Evolutionary conservation across 1,140 invertebrate species (phyloP).

Genomic region (Heliconius hermathena): DNA sequence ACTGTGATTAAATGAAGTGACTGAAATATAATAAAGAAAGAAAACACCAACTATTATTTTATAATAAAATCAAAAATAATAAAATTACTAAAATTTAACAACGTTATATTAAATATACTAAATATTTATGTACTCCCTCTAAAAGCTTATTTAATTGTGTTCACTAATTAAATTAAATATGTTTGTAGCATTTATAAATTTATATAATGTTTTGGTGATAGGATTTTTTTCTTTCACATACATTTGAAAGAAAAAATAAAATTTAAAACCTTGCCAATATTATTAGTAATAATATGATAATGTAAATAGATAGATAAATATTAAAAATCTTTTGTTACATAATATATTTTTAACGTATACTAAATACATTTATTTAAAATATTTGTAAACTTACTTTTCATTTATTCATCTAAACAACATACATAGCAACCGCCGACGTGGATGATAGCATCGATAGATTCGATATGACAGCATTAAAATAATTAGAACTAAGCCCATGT

Average conservation of each 20-base stretch:
- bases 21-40: not conserved
- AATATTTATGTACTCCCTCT: too few species aligned
- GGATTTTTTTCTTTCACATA: not conserved
- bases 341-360: not conserved
- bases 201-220: not conserved
- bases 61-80: not conserved
- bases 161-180: too few species aligned
- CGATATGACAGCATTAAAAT: conserved; percentile 47
- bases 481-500: conserved; percentile 50
- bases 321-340: not conserved
- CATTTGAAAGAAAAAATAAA: not conserved
- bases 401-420: conserved; percentile 30
- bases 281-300: not conserved
- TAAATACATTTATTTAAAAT: conserved; percentile 1
- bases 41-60: not conserved
- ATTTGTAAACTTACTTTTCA: conserved; percentile 8
- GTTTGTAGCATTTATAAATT: too few species aligned
- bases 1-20: conserved; percentile 6
- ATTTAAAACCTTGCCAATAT: not conserved
- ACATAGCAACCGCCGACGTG: conserved; percentile 45
- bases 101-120: not conserved
- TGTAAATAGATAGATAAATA: conserved; percentile 2
- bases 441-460: conserved; percentile 50
- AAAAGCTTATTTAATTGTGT: too few species aligned
- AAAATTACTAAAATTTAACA: not conserved